phyloP scores from a whole-genome alignment of 2,113 vertebrate genomes.

The Polypterus bichir region DNA sequence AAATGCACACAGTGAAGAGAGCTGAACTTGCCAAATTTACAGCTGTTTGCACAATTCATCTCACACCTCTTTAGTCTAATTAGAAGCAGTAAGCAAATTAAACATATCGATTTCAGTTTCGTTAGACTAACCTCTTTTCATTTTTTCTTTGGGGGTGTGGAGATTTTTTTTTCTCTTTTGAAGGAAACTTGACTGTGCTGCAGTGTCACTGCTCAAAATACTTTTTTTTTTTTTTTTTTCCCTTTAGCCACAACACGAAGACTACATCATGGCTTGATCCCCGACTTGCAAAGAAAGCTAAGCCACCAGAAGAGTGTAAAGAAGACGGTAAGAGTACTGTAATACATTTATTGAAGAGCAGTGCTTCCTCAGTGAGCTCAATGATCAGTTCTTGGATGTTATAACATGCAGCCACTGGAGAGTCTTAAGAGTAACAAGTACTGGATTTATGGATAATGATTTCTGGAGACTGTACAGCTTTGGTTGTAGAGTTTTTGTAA shows the following conservation, averaged over 20 bases:
- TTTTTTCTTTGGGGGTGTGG: constrained; percentile 5
- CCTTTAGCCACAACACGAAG: constrained; percentile 98
- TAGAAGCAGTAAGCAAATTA: constrained; percentile 85
- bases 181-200: constrained; percentile 57
- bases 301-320: constrained; percentile 96
- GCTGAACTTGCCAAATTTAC: constrained; percentile 69
- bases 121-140: constrained; percentile 52
- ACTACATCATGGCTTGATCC: constrained; percentile 99
- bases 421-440: no score
- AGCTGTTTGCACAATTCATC: constrained; percentile 63
- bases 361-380: no score
- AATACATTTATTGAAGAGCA: no score
- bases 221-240: constrained; percentile 43
- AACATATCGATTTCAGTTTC: constrained; percentile 84
- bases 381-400: no score
- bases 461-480: no score
- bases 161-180: constrained; percentile 37
- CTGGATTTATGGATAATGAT: no score
- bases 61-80: constrained; percentile 69
- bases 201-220: constrained; percentile 65
- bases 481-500: no score
- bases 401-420: no score
- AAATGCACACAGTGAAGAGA: constrained; percentile 66
- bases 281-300: constrained; percentile 95
- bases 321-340: constrained; percentile 75